These are phyloP conservation scores for Tangara arthus DNA, from an alignment of 2,797 vertebrate species.

Conservation along the genomic window DNA sequence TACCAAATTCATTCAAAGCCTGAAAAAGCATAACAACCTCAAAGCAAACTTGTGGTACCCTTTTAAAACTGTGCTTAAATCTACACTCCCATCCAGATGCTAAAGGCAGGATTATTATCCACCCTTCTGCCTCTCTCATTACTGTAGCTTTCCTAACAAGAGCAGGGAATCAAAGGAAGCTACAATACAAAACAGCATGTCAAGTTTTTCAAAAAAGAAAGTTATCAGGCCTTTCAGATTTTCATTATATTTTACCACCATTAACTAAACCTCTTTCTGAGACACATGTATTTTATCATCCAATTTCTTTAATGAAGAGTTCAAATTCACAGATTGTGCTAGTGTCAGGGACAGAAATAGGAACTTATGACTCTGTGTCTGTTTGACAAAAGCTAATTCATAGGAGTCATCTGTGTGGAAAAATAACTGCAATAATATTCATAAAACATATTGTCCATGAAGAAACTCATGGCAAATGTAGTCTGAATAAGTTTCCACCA, in stretches of 20 bases:
- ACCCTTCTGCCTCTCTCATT: background rate
- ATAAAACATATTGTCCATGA: background rate
- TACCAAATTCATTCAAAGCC: background rate
- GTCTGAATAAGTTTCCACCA: background rate
- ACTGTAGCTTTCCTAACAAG: background rate
- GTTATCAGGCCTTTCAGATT: background rate
- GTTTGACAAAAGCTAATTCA: conserved; percentile 14
- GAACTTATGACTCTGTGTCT: background rate
- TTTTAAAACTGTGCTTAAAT: background rate
- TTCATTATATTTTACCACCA: background rate
- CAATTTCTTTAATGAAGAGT: background rate
- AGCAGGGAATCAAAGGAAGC: background rate
- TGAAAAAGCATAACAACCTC: background rate
- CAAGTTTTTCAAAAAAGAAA: background rate
- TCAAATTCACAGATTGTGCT: background rate
- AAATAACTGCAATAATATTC: background rate
- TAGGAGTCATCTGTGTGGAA: background rate
- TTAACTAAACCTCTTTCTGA: conserved; percentile 14
- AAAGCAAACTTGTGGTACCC: background rate
- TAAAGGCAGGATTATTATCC: background rate
- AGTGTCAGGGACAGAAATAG: background rate
- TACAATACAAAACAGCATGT: background rate
- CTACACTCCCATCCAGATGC: background rate
- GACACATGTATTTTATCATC: background rate
- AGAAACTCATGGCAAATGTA: background rate